Conservation (phyloP, 2,113 vertebrate species). For the Egretta garzetta region DNA sequence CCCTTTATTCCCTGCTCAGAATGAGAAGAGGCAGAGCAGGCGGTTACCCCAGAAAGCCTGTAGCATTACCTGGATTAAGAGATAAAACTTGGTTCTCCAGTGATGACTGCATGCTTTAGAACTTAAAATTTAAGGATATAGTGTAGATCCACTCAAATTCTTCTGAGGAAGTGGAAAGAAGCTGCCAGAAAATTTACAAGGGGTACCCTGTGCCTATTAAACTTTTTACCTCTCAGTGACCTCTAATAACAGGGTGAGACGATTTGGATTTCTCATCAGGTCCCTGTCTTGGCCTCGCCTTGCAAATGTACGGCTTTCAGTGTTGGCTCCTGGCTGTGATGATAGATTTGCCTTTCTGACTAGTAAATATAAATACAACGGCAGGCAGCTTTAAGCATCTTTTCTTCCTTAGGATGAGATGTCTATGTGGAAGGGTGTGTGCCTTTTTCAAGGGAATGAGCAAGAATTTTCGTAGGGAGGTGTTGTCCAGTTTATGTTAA, state of each 20-base stretch:
- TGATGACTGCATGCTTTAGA: neutral
- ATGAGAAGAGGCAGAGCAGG: neutral
- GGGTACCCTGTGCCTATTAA: neutral
- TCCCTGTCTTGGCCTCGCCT: neutral
- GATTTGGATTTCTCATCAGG: neutral
- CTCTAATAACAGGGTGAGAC: neutral
- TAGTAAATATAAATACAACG: neutral
- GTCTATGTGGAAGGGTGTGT: accelerated
- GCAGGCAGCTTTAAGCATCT: neutral
- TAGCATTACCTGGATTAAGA: neutral
- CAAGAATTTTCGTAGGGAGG: neutral
- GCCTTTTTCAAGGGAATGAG: neutral
- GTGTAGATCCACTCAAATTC: neutral
- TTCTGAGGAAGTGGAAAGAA: neutral
- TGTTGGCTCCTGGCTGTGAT: neutral
- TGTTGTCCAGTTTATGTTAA: neutral
- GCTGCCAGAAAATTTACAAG: neutral
- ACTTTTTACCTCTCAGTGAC: neutral
- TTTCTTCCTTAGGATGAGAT: neutral
- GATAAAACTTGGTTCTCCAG: neutral
- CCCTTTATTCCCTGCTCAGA: neutral
- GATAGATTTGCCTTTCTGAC: neutral
- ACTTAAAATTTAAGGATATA: neutral
- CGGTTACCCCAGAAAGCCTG: neutral
- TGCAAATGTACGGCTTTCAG: neutral